Evolutionary conservation across 2,888 invertebrate species (phyloP).

Genomic region (Leptinotarsa rubiginosa): DNA sequence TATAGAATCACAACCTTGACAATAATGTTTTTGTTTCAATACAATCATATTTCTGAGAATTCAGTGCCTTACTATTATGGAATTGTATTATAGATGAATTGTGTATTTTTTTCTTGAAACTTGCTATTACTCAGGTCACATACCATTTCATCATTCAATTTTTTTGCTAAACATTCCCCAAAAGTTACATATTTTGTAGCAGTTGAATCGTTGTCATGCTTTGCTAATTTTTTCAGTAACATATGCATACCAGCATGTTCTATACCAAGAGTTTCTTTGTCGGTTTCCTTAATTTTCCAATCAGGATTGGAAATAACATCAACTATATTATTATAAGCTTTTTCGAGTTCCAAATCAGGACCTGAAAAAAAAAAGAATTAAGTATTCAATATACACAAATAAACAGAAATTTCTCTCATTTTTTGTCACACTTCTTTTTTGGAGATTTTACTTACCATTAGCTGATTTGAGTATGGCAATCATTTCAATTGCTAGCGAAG

Average conservation of each 20-base stretch:
- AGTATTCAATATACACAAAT: conserved; percentile 1
- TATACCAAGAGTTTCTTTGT: conserved; percentile 70
- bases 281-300: conserved; percentile 69
- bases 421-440: too few relatives aligned
- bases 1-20: too few relatives aligned
- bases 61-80: too few relatives aligned
- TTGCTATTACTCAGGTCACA: conserved; percentile 47
- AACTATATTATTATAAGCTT: conserved; percentile 67
- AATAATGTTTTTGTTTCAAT: too few relatives aligned
- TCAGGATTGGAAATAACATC: conserved; percentile 66
- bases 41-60: too few relatives aligned
- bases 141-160: conserved; percentile 71
- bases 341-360: conserved; percentile 50
- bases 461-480: conserved; percentile 78
- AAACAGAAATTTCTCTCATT: neutral
- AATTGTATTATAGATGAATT: too few relatives aligned
- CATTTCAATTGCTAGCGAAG: conserved; percentile 77
- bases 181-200: conserved; percentile 69
- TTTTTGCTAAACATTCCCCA: conserved; percentile 70
- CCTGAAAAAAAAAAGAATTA: conserved; percentile 46
- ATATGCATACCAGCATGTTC: conserved; percentile 84
- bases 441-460: conserved; percentile 49
- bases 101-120: too few relatives aligned
- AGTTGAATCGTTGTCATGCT: conserved; percentile 70
- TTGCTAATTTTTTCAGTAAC: conserved; percentile 80